These are phyloP conservation scores for Pyralis farinalis DNA, from an alignment of 2,888 invertebrate species.

Conservation along the genomic window DNA sequence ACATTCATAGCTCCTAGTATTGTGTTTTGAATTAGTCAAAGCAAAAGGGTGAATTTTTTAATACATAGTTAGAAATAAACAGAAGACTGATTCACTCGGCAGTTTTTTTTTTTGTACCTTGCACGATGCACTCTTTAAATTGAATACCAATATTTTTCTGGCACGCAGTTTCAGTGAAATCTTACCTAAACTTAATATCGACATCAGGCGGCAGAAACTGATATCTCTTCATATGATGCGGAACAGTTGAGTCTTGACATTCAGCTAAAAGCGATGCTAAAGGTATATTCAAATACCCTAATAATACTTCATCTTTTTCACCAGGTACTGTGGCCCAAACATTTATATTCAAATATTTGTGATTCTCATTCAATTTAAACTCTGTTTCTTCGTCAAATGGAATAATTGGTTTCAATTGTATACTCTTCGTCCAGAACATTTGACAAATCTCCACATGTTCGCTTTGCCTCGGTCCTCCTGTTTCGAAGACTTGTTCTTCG, in stretches of 20 bases:
- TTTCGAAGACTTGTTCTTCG: conserved; percentile 60
- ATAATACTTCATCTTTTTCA: conserved; percentile 82
- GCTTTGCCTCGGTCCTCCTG: conserved; percentile 68
- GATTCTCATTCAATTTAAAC: conserved; percentile 87
- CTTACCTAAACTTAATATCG: conserved; percentile 83
- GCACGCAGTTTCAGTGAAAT: too few relatives aligned
- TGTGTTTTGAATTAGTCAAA: too few relatives aligned
- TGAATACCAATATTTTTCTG: too few relatives aligned
- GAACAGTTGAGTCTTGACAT: conserved; percentile 91
- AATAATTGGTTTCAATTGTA: conserved; percentile 79
- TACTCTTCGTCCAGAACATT: conserved; percentile 81
- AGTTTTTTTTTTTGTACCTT: too few relatives aligned
- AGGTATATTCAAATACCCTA: conserved; percentile 92
- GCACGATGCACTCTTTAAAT: too few relatives aligned
- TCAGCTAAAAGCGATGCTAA: conserved; percentile 88
- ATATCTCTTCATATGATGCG: conserved; percentile 90
- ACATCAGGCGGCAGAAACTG: conserved; percentile 90
- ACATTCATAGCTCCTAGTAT: too few relatives aligned
- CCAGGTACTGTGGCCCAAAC: conserved; percentile 86
- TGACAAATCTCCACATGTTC: conserved; percentile 76
- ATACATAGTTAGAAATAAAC: too few relatives aligned
- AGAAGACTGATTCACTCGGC: too few relatives aligned
- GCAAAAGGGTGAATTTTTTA: too few relatives aligned
- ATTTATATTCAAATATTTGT: conserved; percentile 91
- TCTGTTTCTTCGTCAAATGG: conserved; percentile 88